phyloP scores from a whole-genome alignment of 2,113 vertebrate genomes.

The Salvelinus fontinalis region DNA sequence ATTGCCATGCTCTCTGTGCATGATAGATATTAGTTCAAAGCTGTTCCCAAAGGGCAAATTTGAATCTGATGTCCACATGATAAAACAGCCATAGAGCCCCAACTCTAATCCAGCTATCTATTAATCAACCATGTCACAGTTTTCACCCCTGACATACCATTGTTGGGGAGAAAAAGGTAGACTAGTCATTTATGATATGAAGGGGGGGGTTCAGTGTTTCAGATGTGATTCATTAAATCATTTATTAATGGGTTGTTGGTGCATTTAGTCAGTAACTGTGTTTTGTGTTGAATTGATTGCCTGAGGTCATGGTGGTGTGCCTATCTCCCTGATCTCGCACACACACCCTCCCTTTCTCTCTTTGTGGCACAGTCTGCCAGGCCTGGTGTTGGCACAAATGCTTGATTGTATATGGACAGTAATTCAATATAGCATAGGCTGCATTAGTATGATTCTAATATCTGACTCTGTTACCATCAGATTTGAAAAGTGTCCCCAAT shows the following conservation, averaged over 20 bases:
- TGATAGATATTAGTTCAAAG: slow-evolving; percentile 57
- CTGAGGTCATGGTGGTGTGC: neutral
- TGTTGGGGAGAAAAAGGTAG: neutral
- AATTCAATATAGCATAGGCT: neutral
- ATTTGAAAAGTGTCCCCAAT: neutral
- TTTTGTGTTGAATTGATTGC: slow-evolving; percentile 8
- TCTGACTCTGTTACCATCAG: neutral
- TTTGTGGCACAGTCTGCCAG: slow-evolving; percentile 1
- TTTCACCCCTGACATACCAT: slow-evolving; percentile 5
- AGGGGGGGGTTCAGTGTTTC: neutral
- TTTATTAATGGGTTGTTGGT: neutral
- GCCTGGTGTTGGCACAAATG: slow-evolving; percentile 17
- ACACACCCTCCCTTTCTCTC: neutral
- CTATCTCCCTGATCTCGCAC: neutral
- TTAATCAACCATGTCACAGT: slow-evolving; percentile 26
- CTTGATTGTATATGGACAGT: neutral
- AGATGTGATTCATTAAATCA: neutral
- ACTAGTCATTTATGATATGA: neutral
- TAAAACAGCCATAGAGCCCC: slow-evolving; percentile 35
- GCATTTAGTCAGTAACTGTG: neutral
- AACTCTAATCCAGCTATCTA: slow-evolving; percentile 50
- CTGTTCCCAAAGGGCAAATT: slow-evolving; percentile 58
- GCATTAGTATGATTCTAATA: neutral
- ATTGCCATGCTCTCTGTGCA: neutral
- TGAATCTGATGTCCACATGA: slow-evolving; percentile 57